phyloP scores from a whole-genome alignment of 2,113 vertebrate species.

The Myrmecobius fasciatus region DNA sequence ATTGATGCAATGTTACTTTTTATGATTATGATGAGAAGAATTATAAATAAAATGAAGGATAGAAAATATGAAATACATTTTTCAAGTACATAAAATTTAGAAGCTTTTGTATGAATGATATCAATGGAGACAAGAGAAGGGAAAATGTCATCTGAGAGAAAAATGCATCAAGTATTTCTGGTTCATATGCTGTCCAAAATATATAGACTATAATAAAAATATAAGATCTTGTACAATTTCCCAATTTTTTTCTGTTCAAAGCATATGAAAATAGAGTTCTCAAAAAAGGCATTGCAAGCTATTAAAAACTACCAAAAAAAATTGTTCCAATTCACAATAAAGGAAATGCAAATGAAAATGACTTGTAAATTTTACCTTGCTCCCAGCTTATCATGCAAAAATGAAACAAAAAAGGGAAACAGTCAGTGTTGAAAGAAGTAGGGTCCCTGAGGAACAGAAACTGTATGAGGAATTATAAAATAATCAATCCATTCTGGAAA shows the following conservation, averaged over 20 bases:
- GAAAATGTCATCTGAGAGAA: not conserved
- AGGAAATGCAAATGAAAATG: not conserved
- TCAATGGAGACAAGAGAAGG: not conserved
- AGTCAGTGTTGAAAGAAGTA: not conserved
- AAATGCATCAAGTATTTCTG: not conserved
- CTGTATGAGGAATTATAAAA: not conserved
- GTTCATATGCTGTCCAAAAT: not conserved
- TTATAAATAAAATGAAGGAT: not conserved
- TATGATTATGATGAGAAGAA: not conserved
- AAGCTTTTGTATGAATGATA: not conserved
- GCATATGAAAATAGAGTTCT: not conserved
- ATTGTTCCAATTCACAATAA: not conserved
- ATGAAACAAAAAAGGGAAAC: not conserved
- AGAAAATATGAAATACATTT: not conserved
- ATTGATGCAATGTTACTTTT: not conserved
- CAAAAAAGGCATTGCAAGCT: not conserved
- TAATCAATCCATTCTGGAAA: not conserved
- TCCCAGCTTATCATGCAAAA: not conserved
- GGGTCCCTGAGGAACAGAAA: not conserved
- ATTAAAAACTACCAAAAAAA: not conserved
- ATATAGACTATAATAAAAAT: not conserved
- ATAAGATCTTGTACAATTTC: not conserved
- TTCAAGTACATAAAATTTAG: not conserved
- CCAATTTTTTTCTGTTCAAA: not conserved
- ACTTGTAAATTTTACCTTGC: not conserved